These are phyloP conservation scores for Xiphophorus birchmanni DNA, from an alignment of 2,797 vertebrate species.

Conservation along the genomic window DNA sequence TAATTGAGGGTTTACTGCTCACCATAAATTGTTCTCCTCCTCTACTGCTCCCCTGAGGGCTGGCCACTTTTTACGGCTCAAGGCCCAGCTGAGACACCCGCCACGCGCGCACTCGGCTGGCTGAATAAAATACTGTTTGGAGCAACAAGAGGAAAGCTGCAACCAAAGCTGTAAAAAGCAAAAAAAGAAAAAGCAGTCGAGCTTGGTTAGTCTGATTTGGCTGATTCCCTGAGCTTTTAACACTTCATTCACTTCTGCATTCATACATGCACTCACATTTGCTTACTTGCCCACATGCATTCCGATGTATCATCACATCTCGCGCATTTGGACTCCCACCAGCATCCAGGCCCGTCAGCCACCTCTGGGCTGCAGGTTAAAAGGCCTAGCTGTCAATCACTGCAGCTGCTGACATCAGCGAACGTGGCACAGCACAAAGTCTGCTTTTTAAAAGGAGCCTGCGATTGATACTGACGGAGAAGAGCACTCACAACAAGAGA, in stretches of 20 bases:
- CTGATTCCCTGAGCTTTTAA: conserved; percentile 25
- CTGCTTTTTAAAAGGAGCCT: conserved; percentile 68
- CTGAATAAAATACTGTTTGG: conserved; percentile 69
- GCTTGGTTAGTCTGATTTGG: conserved; percentile 49
- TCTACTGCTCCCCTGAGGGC: conserved; percentile 79
- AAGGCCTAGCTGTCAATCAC: conserved; percentile 79
- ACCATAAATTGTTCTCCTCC: conserved; percentile 90
- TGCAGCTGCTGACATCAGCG: conserved; percentile 81
- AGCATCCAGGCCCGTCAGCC: conserved; percentile 28
- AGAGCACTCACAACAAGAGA: conserved; percentile 71
- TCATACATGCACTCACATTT: conserved; percentile 26
- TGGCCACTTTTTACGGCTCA: conserved; percentile 79
- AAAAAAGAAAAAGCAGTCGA: conserved; percentile 29
- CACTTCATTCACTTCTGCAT: conserved; percentile 18
- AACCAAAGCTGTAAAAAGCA: conserved; percentile 25
- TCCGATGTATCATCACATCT: conserved; percentile 60
- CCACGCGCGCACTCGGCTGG: conserved; percentile 30
- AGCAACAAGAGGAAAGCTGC: conserved; percentile 62
- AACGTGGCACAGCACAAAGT: conserved; percentile 58
- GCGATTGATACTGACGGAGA: conserved; percentile 72
- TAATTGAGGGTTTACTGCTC: conserved; percentile 91
- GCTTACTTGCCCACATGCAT: conserved; percentile 23
- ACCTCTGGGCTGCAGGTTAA: conserved; percentile 70
- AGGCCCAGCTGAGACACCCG: conserved; percentile 70
- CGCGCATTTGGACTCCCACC: conserved; percentile 28